Base-by-base conservation (phyloP, 2,888 invertebrate species). In the Nomada fucata region DNA sequence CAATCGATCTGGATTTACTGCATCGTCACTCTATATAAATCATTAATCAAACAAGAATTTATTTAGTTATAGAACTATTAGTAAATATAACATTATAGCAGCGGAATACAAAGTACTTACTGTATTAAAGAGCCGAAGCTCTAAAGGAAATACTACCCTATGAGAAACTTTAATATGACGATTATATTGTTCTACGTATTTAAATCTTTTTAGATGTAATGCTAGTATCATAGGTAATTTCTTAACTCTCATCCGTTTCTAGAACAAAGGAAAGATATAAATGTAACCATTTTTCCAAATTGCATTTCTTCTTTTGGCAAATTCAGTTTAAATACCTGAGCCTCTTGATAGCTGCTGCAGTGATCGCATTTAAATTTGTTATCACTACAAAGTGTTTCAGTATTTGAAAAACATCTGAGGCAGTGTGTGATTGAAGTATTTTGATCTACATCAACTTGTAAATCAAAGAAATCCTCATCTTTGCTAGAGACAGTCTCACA, bases 281-380 rank as follows among this genome's bases (percentile, higher is more conserved):
- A n/a, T 18, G 13, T 26, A 13, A 71, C 20, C 52, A 11, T 5
- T 15, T 13, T 15, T 23, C 13, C 10, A 55, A 23, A 57, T 59
- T 26, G 42, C 13, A 69, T 1, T n/a, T 23, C 23, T 20, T 57
- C 13, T 20, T 10, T 1, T 52, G 15, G 7, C 63, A 29, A 9
- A 26, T 63, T 55, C 10, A 29, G 72, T 50, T 23, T 61, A 20
- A 59, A 57, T 85, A 95, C 95, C 95, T 99, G 99, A 61, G 99
- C 99, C 94, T 99, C 99, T 94, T 99, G 99, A 94, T 99, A 99
- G 94, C 98, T 99, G 95, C 98, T 98, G 94, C 99, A 99, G 92
- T 98, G 98, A 95, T 99, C 99, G 94, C 99, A 99, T 94, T 99
- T 99, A 94, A 99, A 99, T 94, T 99, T 99, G 95, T 99, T 99